These are phyloP conservation scores for Cryptosula pallasiana DNA, from an alignment of 2,888 invertebrate genomes.

Conservation along the genomic window DNA sequence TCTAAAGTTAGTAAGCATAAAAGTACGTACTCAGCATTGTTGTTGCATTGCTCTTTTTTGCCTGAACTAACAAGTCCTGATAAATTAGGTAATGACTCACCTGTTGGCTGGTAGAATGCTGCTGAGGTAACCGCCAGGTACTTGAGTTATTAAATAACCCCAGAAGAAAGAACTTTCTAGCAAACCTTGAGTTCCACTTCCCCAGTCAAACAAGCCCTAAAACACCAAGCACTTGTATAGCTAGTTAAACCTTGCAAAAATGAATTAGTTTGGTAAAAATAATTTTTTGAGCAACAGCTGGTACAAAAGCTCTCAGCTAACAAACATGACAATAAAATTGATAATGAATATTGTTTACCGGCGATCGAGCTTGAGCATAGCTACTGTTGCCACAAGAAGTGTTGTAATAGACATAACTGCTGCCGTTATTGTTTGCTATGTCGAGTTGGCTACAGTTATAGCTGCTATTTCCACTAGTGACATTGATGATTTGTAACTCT, in stretches of 20 bases:
- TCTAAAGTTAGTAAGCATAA: no score
- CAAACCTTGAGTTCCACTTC: constrained; percentile 73
- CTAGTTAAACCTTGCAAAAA: not conserved
- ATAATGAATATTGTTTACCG: no score
- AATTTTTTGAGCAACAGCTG: no score
- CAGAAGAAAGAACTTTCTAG: constrained; percentile 97
- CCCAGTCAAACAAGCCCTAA: constrained; percentile 4
- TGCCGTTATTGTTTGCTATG: constrained; percentile 37
- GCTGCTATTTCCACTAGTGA: not conserved
- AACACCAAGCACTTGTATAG: no score
- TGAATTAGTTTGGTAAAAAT: not conserved
- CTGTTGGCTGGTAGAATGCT: constrained; percentile 93
- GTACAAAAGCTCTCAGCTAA: no score
- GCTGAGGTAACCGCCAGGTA: constrained; percentile 95
- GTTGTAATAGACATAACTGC: not conserved
- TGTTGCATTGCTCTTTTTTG: no score
- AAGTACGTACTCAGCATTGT: no score
- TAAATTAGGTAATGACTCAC: no score
- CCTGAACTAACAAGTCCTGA: no score
- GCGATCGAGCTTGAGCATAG: no score
- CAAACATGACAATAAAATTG: no score
- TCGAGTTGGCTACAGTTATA: constrained; percentile 29
- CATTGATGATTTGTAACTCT: not conserved
- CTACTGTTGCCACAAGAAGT: no score
- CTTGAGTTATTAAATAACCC: constrained; percentile 95